Evolutionary conservation across 1,140 invertebrate genomes (phyloP), one percentile per base, ranked within the genome.

Genomic region (Stegodyphus mimosarum): DNA sequence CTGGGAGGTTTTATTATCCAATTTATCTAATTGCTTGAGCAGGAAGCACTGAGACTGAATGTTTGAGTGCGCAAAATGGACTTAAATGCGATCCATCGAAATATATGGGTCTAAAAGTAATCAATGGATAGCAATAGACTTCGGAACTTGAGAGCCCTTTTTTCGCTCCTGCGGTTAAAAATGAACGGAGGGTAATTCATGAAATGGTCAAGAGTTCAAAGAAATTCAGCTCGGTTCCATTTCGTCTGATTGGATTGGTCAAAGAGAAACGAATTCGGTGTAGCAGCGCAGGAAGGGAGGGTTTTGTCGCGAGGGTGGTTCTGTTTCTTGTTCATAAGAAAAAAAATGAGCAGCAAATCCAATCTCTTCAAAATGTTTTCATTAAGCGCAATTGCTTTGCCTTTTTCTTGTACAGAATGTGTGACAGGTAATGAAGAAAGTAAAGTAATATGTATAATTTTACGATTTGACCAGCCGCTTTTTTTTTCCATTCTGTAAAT

Each of bases 171-270:
- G n/a, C 66, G 7, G 66, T 67, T 67, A 67, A 67, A 67, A 67
- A 53, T 6, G 78, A 33, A 53, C 52, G 49, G 49, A 17, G 53
- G 18, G 53, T 63, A 63, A 72, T 72, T 81, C 51, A 48, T 49
- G 53, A 63, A 81, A 50, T 72, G 78, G 78, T 81, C 78, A 72
- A 72, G 78, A 63, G 53, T 81, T 81, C 78, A 63, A 72, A 72
- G 69, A 70, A 81, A 81, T 72, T 81, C 53, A 60, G 67, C 72
- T 63, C 17, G 3, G 51, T 72, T 72, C 69, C 78, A 81, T 81
- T 81, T 72, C 69, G 33, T 13, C 15, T 81, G 78, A 81, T 81
- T 81, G 78, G 67, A 81, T 81, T 50, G 75, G 48, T 13, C 33
- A 49, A 49, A 51, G 13, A 49, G 51, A 18, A 11, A 17, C 48